phyloP scores from a whole-genome alignment of 2,113 vertebrate species.

The Sprattus sprattus region DNA sequence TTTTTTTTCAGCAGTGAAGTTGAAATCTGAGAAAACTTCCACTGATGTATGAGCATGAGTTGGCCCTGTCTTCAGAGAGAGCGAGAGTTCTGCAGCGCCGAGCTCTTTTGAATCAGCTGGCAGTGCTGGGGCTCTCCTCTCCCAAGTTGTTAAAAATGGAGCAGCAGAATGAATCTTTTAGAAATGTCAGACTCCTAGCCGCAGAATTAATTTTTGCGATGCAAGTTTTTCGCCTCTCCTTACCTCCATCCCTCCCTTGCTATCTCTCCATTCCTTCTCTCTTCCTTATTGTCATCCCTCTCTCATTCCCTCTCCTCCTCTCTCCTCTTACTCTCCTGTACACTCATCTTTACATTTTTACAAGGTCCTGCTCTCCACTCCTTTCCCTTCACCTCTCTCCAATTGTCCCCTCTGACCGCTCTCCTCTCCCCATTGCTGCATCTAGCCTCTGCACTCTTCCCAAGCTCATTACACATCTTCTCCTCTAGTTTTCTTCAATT shows the following conservation, averaged over 20 bases:
- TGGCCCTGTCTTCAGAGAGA: neutral
- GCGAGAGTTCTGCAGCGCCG: neutral
- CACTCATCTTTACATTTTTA: neutral
- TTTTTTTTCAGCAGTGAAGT: neutral
- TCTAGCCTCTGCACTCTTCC: neutral
- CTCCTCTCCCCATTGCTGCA: neutral
- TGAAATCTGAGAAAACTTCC: neutral
- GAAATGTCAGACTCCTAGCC: conserved; percentile 1
- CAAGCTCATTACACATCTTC: neutral
- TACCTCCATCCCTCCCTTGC: neutral
- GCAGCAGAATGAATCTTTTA: conserved; percentile 8
- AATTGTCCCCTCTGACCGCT: no score
- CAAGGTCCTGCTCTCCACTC: neutral
- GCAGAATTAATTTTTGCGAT: neutral
- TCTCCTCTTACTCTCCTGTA: neutral
- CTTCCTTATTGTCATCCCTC: neutral
- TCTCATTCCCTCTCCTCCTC: neutral
- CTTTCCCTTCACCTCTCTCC: neutral
- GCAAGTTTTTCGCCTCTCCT: neutral
- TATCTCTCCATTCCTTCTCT: neutral
- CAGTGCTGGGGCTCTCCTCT: neutral
- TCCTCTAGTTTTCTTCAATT: neutral
- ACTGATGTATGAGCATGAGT: neutral
- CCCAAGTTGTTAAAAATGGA: conserved; percentile 9
- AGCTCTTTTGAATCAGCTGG: neutral